Base-by-base conservation (phyloP, 2,113 vertebrate species). In the Egretta garzetta region DNA sequence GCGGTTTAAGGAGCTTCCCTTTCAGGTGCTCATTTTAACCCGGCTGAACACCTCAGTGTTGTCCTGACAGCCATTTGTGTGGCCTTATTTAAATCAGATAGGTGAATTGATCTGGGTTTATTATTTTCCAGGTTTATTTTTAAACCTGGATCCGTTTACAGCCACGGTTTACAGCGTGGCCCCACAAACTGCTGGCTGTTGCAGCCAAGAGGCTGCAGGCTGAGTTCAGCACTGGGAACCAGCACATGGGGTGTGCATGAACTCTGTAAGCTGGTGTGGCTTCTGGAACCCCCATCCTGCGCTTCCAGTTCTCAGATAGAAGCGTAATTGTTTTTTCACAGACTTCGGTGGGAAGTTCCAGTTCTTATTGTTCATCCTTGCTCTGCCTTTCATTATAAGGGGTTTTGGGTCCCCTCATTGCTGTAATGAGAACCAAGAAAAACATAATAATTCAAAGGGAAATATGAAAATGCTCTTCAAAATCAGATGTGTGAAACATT, bases 371-470 rank as follows among this genome's bases (percentile, higher is more conserved):
- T 97, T 97, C 88, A 8, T 89, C 63, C 62, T 79, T 20, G 67
- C 67, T 97, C 93, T 97, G 89, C 93, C 96, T 97, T 96, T 97
- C 94, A 96, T 96, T 97, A 96, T 63, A 86, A 84, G 1, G 80
- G 86, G 73, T 89, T 62, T 64, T 92, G 93, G 83, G 89, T 96
- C 88, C 76, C 75, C 77, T 77, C 4, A 2, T 75, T 47, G 77
- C 81, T 77, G 49, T 95, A 96, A 96, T 96, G 93, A 94, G 91
- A 96, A 96, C 91, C 94, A 96, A 95, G 79, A 53, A 96, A 95
- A 96, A 59, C 81, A 87, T 9, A 86, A 67, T 67, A 60, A 97
- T 91, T 96, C 92, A 97, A 96, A 96, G 93, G 33, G 88, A 86
- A 95, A 77, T 93, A 77, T 63, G 80, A 93, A 88, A 97, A 95